Conservation (phyloP, 2,888 invertebrate genomes). For the Machimus rusticus region DNA sequence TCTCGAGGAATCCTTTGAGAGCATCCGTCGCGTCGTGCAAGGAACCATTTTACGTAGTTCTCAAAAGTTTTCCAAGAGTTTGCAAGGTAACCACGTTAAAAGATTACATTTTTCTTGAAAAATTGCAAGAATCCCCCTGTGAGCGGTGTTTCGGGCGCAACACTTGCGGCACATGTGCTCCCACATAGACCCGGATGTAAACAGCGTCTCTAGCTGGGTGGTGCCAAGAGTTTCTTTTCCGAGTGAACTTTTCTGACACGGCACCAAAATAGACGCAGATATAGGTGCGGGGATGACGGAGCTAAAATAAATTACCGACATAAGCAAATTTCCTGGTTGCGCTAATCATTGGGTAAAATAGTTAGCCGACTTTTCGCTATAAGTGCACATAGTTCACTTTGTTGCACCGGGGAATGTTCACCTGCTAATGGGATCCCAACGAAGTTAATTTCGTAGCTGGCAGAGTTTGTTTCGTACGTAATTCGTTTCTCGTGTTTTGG, state of each 20-base stretch:
- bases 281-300: neutral
- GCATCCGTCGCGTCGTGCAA: neutral
- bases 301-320: neutral
- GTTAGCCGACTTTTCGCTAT: neutral
- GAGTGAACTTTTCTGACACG: neutral
- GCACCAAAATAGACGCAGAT: neutral
- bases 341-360: neutral
- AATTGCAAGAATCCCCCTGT: neutral
- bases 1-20: neutral
- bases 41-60: neutral
- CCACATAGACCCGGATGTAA: neutral
- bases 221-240: neutral
- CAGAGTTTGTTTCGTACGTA: neutral
- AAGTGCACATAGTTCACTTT: neutral
- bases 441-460: neutral
- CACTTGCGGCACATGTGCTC: neutral
- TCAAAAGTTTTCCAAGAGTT: neutral
- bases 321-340: neutral
- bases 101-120: neutral
- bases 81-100: neutral
- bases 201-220: neutral
- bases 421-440: neutral
- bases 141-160: neutral
- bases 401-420: neutral
- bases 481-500: neutral